A percentile compares a stretch with the other conserved stretches of the same genome.
Conservation (phyloP, 2,797 vertebrate genomes). For the Diplodus sargus region DNA sequence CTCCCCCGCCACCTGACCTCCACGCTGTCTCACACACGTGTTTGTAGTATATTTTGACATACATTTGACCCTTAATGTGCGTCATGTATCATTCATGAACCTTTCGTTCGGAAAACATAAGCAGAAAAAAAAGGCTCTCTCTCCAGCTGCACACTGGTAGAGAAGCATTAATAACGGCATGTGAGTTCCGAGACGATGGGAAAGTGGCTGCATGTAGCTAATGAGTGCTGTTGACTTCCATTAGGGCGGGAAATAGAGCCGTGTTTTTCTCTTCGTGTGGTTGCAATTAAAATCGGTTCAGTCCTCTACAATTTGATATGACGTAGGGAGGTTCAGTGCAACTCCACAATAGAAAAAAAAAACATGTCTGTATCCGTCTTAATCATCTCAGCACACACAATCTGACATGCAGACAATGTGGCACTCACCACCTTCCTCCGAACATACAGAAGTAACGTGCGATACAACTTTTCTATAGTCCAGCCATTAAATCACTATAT, state of each 20-base stretch:
- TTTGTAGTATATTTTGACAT: conserved; percentile 17
- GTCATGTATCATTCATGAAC: conserved; percentile 60
- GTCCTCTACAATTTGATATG: background rate
- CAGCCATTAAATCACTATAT: no score
- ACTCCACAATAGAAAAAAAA: no score
- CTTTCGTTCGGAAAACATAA: conserved; percentile 8
- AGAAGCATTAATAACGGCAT: conserved; percentile 18
- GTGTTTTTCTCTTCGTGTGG: background rate
- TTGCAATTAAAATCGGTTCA: conserved; percentile 15
- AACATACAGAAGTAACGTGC: no score
- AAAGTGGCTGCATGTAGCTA: conserved; percentile 7
- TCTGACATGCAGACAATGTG: no score
- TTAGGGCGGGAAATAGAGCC: background rate
- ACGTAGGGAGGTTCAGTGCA: background rate
- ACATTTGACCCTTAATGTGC: conserved; percentile 50
- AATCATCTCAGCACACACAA: no score
- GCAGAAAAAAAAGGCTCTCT: background rate
- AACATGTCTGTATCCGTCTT: no score
- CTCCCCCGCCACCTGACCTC: background rate
- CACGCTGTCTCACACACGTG: background rate
- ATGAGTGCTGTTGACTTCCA: conserved; percentile 28
- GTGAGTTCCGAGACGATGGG: conserved; percentile 2
- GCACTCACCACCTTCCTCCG: no score
- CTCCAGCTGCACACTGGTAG: no score
- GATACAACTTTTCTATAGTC: no score